Percentiles rank a stretch among this genome's conserved stretches.
phyloP scores from a whole-genome alignment of 2,113 vertebrate genomes.

The Melanerpes aurifrons region DNA sequence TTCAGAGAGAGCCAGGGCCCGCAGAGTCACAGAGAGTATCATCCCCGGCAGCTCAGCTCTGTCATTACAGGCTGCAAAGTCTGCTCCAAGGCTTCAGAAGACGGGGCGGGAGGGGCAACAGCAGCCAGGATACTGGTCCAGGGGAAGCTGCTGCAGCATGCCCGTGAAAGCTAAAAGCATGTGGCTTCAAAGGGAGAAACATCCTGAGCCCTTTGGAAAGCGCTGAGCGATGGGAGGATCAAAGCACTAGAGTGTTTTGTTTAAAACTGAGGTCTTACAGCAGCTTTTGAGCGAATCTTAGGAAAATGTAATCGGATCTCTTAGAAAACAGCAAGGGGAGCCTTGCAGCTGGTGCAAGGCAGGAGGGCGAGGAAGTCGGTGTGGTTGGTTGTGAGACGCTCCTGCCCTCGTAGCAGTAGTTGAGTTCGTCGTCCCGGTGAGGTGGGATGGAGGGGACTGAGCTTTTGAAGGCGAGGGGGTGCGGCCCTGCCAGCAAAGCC shows the following conservation, averaged over 20 bases:
- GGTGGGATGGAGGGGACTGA: neutral
- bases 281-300: conserved; percentile 33
- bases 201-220: conserved; percentile 11
- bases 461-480: neutral
- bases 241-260: conserved; percentile 19
- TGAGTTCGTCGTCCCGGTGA: neutral
- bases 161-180: neutral
- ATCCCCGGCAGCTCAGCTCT: neutral
- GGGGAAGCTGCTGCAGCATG: neutral
- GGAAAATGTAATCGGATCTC: neutral
- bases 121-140: neutral
- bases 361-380: neutral
- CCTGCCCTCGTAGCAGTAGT: neutral
- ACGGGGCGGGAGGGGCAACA: neutral
- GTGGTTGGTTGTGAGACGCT: neutral
- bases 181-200: neutral
- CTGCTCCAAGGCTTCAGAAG: neutral
- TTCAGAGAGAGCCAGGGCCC: neutral
- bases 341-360: neutral
- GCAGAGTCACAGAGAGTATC: neutral
- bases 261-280: conserved; percentile 5
- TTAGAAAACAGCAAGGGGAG: neutral
- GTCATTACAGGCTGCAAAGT: neutral
- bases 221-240: conserved; percentile 1
- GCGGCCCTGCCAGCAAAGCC: neutral